Percentiles rank a stretch among this genome's conserved stretches.
Conservation (phyloP, 2,113 vertebrate genomes). For the Erythrocercus mccallii region DNA sequence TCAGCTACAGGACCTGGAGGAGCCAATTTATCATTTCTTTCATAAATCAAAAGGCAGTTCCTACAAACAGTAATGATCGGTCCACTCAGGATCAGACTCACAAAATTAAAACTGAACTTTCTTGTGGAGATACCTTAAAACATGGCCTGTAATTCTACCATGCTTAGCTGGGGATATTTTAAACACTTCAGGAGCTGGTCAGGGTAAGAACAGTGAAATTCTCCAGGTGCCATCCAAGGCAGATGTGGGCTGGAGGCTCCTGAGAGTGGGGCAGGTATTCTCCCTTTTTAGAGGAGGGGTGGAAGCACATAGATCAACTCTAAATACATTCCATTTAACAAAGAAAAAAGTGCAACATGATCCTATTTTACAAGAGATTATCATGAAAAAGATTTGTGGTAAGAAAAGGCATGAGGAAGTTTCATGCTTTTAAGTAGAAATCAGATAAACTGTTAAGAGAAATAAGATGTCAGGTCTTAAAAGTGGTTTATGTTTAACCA, state of each 20-base stretch:
- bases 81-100: not conserved
- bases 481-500: not conserved
- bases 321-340: not conserved
- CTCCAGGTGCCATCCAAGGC: not conserved
- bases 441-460: not conserved
- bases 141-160: not conserved
- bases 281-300: not conserved
- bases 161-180: not conserved
- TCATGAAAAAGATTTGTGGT: not conserved
- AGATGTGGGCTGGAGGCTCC: not conserved
- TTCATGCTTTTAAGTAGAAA: not conserved
- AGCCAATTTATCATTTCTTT: not conserved
- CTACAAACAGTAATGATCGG: not conserved
- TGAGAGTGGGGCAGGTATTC: not conserved
- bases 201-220: not conserved
- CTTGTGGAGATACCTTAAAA: not conserved
- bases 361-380: not conserved
- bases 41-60: slow-evolving; percentile 16
- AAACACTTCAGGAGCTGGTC: not conserved
- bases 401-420: not conserved
- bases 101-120: not conserved
- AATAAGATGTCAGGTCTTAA: not conserved
- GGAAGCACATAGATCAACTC: not conserved
- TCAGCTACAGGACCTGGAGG: not conserved
- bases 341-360: not conserved